Base-by-base conservation (phyloP, 2,113 vertebrate genomes). In the Pangasianodon gigas region DNA sequence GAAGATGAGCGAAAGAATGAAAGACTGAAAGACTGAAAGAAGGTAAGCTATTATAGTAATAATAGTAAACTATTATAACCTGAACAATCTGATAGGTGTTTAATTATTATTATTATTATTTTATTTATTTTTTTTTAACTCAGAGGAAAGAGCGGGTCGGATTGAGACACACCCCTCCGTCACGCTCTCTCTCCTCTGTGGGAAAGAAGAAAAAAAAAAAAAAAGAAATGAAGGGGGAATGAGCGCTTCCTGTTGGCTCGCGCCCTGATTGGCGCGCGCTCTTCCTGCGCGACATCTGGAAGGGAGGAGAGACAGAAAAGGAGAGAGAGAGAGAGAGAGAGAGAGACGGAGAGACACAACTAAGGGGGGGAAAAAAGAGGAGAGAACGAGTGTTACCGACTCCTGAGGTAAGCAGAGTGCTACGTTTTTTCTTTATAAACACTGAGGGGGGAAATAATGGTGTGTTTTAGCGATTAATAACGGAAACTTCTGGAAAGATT, bases 281-380 rank as follows among this genome's bases (percentile, higher is more conserved):
- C 86, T 90, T 90, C 89, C 87, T 89, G 88, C 62, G 82, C 86
- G 90, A 92, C 91, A 92, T 92, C 91, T 92, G 91, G 91, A 92
- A 92, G 90, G 91, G 86, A 62, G 89, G 87, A 88, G 90, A 91
- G 44, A 58, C 54, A 65, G 60, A 88, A 65, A 85, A 67, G 18
- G 56, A 37, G 41, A 69, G 60, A 71, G 82, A 85, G 85, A 71
- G 58, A 89, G 48, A 89, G 44, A 77, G 41, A 67, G 54, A 41
- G 48, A 26, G 67, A 88, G 82, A 67, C 48, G 37, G 48, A 48
- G 67, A 88, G 84, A 88, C 54, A 71, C 1, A 24, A 75, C 48
- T 84, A 84, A 52, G 56, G 24, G 10, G 44, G 60, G 51, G n/a
- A 24, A 21, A 46, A 14, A 16, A 67, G 9, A 18, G 24, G 11